phyloP scores from a whole-genome alignment of 2,888 invertebrate species.

The Amblyteles armatorius region DNA sequence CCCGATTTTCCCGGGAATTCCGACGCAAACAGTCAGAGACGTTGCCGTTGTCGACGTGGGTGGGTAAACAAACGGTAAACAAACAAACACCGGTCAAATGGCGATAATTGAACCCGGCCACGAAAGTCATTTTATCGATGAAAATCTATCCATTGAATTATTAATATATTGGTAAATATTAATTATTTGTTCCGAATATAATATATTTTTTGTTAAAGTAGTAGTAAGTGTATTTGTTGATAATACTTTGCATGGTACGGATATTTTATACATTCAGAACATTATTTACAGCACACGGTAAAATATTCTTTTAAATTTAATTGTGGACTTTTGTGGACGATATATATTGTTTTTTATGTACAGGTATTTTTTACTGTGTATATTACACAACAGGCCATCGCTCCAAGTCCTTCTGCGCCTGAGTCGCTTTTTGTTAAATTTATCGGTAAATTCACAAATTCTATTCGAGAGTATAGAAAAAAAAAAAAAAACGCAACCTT shows the following conservation, averaged over 20 bases:
- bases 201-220: too few relatives aligned
- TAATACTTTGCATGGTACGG: too few relatives aligned
- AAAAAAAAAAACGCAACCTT: neutral
- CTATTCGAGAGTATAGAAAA: neutral
- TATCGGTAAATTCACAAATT: neutral
- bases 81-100: neutral
- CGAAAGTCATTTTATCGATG: neutral
- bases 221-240: too few relatives aligned
- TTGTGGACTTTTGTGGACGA: too few relatives aligned
- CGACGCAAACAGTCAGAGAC: neutral
- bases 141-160: neutral
- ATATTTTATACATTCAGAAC: too few relatives aligned
- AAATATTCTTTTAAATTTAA: too few relatives aligned
- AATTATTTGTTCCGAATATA: neutral
- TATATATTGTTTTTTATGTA: too few relatives aligned
- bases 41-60: neutral
- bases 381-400: too few relatives aligned
- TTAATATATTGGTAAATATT: neutral
- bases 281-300: too few relatives aligned
- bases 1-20: neutral
- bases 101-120: neutral
- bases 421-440: neutral
- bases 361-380: too few relatives aligned
- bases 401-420: too few relatives aligned
- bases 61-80: neutral